Conservation (phyloP, 2,113 vertebrate species). For the Physeter macrocephalus region DNA sequence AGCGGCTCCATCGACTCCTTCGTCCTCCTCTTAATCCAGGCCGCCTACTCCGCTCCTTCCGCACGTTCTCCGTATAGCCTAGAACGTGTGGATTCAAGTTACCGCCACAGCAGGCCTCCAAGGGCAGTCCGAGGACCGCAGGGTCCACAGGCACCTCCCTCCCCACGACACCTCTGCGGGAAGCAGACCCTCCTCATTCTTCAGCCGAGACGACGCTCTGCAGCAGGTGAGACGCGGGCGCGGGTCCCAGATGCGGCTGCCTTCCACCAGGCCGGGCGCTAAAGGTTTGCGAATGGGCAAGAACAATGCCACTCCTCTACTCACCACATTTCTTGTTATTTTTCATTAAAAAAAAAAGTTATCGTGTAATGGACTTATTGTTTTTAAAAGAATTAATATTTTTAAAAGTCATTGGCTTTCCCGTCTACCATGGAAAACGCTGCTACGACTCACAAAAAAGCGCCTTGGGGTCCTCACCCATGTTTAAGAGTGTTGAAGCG, state of each 20-base stretch:
- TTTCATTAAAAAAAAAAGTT: neutral
- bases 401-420: neutral
- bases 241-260: fast-evolving
- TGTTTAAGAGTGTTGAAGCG: neutral
- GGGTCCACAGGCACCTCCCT: fast-evolving
- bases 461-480: neutral
- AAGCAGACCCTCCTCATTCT: neutral
- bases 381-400: neutral
- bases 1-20: no score
- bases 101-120: no score
- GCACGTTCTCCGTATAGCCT: neutral
- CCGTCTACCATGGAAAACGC: neutral
- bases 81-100: neutral
- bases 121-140: neutral
- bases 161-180: neutral
- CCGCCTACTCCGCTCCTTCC: neutral
- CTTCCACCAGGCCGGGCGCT: neutral
- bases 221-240: neutral
- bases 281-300: neutral
- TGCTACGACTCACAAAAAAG: neutral
- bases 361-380: neutral
- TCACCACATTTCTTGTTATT: neutral
- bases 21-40: neutral
- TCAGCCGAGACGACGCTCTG: fast-evolving
- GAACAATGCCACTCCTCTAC: neutral